Base-by-base conservation (phyloP, 2,797 vertebrate species). In the Lophura swinhoii region DNA sequence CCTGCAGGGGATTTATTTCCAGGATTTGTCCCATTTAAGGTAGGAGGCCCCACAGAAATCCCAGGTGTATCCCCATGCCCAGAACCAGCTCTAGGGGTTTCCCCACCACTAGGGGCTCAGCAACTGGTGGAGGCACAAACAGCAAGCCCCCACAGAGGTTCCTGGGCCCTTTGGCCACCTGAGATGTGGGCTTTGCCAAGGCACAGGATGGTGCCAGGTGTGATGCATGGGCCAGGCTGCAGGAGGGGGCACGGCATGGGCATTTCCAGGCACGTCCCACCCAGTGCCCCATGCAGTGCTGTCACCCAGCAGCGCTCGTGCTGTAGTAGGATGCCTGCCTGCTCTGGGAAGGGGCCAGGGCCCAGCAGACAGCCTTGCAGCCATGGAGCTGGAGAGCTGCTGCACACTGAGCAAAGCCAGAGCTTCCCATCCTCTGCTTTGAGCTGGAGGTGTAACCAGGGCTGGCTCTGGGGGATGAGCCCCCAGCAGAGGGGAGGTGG, bases 11-110 rank as follows among this genome's bases (percentile, higher is more conserved):
- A 26, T 29, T 63, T 48, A 28, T 20, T 41, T 22, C 20, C 49
- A 18, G 31, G 37, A 1, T 56, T 41, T 41, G 21, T 71, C 43
- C 39, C 58, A 6, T 7, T 7, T 0, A 21, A 10, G 10, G 29
- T 2, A 2, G 39, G 43, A n/a, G 55, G 28, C 29, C 24, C 14
- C 13, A 1, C 28, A 0, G 4, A 14, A 43, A 43, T 21, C 8
- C 41, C 1, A 4, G 4, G 12, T 21, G 6, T 9, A 11, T 56
- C 43, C 74, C 41, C 3, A 2, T 2, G 4, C 35, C 35, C 41
- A 23, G 71, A n/a, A 14, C 16, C 48, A 7, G 53, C 29, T 53
- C 76, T 28, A 6, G 58, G 58, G 33, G 22, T 24, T 35, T 60
- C 35, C 58, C 58, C 58, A 24, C 33, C 2, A 4, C 51, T 28